These are phyloP conservation scores for Catharus bicknelli DNA, from an alignment of 2,113 vertebrate species.

Conservation along the genomic window DNA sequence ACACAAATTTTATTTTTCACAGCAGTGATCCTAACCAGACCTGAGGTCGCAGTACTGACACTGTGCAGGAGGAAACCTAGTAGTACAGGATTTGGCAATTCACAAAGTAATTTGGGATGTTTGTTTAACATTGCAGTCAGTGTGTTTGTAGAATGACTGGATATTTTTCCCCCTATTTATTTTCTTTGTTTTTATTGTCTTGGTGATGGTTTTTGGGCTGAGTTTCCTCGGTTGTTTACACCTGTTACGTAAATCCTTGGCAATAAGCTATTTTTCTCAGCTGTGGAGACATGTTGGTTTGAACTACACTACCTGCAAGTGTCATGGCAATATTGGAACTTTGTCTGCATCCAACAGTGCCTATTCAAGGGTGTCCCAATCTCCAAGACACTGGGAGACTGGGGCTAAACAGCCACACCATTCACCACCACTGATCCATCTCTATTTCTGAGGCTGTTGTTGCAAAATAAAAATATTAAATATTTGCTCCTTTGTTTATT, in stretches of 20 bases:
- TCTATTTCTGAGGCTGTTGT: not conserved
- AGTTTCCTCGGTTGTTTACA: slow-evolving; percentile 28
- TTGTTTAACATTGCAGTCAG: slow-evolving; percentile 36
- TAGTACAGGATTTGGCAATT: slow-evolving; percentile 36
- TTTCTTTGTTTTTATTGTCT: slow-evolving; percentile 52
- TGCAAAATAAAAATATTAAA: not conserved
- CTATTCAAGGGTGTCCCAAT: not conserved
- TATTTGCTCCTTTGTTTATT: not conserved
- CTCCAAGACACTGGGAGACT: not conserved
- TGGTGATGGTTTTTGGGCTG: slow-evolving; percentile 1
- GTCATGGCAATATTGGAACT: not conserved
- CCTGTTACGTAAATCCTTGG: slow-evolving; percentile 29
- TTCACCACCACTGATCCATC: not conserved
- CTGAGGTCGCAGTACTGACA: not conserved
- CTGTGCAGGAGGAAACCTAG: slow-evolving; percentile 55
- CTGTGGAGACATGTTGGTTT: not conserved
- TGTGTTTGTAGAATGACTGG: slow-evolving; percentile 20
- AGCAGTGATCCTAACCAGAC: slow-evolving; percentile 50
- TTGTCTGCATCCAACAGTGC: not conserved
- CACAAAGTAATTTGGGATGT: not conserved
- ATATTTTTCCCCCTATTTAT: not conserved
- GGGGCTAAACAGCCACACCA: rapidly evolving
- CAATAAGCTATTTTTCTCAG: not conserved
- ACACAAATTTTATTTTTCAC: slow-evolving; percentile 50
- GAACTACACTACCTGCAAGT: not conserved